Percentiles rank a stretch among this genome's conserved stretches.
Conservation (phyloP, 2,797 vertebrate species). For the Florisuga fusca region DNA sequence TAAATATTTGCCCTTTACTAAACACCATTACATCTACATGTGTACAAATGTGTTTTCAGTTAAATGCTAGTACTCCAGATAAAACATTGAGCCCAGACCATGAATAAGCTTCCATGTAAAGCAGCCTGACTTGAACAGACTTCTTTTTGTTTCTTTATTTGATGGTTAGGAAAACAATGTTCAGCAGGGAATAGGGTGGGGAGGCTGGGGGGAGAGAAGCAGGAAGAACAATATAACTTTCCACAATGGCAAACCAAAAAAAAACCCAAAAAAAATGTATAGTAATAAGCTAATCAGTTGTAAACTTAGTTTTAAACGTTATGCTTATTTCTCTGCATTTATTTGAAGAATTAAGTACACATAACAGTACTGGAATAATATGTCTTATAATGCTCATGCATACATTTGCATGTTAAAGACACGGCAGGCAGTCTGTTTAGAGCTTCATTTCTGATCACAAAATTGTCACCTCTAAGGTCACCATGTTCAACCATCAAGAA, state of each 20-base stretch:
- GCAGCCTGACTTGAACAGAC: constrained; percentile 31
- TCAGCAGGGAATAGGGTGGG: constrained; percentile 3
- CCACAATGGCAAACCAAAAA: background rate
- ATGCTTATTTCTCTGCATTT: background rate
- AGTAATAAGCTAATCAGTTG: background rate
- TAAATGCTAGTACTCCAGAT: constrained; percentile 18
- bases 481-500: too few species aligned
- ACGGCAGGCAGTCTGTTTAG: background rate
- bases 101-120: constrained; percentile 35
- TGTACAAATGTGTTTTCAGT: constrained; percentile 21
- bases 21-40: background rate
- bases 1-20: background rate
- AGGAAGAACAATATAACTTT: background rate
- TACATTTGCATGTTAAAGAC: background rate
- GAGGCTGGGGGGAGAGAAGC: background rate
- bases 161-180: constrained; percentile 9
- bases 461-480: too few species aligned
- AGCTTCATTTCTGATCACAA: background rate
- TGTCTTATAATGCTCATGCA: background rate
- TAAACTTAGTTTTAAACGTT: background rate
- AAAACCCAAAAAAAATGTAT: background rate
- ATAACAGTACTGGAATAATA: background rate
- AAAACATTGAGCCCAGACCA: background rate
- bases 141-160: constrained; percentile 45
- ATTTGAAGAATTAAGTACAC: background rate